Conservation (phyloP, 2,888 invertebrate species). For the Lysandra bellargus region DNA sequence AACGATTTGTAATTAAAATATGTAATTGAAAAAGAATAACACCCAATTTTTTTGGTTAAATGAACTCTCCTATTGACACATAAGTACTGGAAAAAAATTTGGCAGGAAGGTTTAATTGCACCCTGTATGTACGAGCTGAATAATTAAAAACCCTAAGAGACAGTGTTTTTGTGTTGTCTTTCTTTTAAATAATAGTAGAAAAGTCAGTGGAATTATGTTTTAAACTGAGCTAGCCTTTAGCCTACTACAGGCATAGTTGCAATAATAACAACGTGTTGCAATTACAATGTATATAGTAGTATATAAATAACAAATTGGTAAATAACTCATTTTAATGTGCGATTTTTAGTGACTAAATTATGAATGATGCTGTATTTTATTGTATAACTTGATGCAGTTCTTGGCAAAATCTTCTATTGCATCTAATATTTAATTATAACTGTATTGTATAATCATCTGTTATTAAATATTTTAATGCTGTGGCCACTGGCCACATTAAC, state of each 20-base stretch:
- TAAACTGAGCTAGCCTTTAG: neutral
- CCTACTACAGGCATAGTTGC: neutral
- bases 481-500: no score
- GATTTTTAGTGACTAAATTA: neutral
- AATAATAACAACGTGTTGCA: slow-evolving; percentile 9
- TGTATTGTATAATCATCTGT: no score
- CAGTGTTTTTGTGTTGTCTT: neutral
- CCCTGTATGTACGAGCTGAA: neutral
- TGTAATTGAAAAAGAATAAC: no score
- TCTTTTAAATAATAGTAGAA: neutral
- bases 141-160: neutral
- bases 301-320: neutral
- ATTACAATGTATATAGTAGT: slow-evolving; percentile 19
- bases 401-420: neutral
- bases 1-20: no score
- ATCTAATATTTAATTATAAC: neutral
- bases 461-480: no score
- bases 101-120: no score
- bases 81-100: no score
- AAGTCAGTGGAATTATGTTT: neutral
- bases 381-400: neutral
- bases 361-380: neutral
- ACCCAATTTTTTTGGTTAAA: no score
- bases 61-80: no score
- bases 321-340: neutral